Evolutionary conservation across 2,113 vertebrate species (phyloP), one percentile per base, ranked within the genome.

Genomic region (Peromyscus californicus): DNA sequence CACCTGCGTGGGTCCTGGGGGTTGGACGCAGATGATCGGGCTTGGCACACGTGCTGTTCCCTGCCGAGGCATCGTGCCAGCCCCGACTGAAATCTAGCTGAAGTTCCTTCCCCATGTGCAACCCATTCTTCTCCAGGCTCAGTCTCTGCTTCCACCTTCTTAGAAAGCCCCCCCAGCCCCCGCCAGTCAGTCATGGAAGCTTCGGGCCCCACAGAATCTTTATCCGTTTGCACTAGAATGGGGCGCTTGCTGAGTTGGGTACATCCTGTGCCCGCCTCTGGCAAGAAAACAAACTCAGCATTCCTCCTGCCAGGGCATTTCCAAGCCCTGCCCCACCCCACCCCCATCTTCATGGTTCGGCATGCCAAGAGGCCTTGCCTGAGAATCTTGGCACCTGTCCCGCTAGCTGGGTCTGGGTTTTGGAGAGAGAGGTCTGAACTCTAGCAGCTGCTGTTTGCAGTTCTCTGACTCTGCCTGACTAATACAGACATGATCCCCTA

Each of bases 231-330:
- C 51, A 74, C 24, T 33, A 13, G 75, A 93, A 85, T 69, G 67
- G 31, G 61, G 84, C 51, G 72, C 42, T 19, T 59, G 83, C 69
- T 57, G 57, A 83, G 2, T 21, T 70, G 57, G 48, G 96, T 51
- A 91, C 75, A 7, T 54, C 61, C 74, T 96, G 96, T 97, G 96
- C 95, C 85, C 42, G 54, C 75, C 61, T 39, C 91, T 95, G 93
- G 85, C 67, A 51, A 75, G 59, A 42, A 78, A 67, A 89, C 93
- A 80, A 39, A 61, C 67, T 70, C 67, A 74, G 74, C 51, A 2
- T 74, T 90, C 12, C 31, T 57, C 61, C 75, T 70, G 59, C 85
- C 57, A 59, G 59, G 61, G 85, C 69, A 9, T 61, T 96, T 72
- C 36, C 17, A 78, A 88, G 82, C 72, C 90, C 17, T 17, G 54